phyloP scores from a whole-genome alignment of 1,140 invertebrate genomes.

The Microplitis mediator region DNA sequence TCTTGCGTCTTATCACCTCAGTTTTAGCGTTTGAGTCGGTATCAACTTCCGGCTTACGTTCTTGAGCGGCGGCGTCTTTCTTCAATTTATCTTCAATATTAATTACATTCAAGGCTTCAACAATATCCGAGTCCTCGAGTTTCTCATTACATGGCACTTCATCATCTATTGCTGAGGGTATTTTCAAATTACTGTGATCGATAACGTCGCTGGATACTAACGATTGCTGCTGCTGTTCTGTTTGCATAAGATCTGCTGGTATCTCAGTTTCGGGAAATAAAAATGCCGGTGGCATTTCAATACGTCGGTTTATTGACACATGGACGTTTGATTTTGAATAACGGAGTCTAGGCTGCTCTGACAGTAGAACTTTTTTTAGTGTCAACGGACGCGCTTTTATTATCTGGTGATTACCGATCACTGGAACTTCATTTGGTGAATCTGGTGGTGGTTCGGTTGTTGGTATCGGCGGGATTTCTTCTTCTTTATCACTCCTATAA shows the following conservation, averaged over 20 bases:
- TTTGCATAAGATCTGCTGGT: conserved; percentile 66
- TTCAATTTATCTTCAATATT: conserved; percentile 59
- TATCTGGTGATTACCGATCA: conserved; percentile 62
- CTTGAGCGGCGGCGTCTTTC: conserved; percentile 37
- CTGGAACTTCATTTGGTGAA: conserved; percentile 52
- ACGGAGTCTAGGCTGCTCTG: conserved; percentile 77
- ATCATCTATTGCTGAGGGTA: conserved; percentile 35
- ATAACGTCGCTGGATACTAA: conserved; percentile 42
- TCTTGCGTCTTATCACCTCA: conserved; percentile 71
- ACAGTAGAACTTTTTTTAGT: conserved; percentile 76
- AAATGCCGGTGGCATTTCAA: conserved; percentile 82
- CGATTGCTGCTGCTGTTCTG: conserved; percentile 52
- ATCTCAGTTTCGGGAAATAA: conserved; percentile 78
- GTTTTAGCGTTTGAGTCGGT: conserved; percentile 49
- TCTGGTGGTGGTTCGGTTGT: conserved; percentile 59
- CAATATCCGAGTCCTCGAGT: conserved; percentile 57
- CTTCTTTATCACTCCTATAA: conserved; percentile 55
- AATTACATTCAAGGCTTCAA: conserved; percentile 57
- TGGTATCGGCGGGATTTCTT: conserved; percentile 58
- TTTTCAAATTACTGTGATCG: conserved; percentile 46
- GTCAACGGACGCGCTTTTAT: conserved; percentile 82
- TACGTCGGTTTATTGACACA: conserved; percentile 74
- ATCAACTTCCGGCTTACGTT: conserved; percentile 47
- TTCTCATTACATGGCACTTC: conserved; percentile 47
- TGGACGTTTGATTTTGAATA: conserved; percentile 67